Evolutionary conservation across 2,113 vertebrate genomes (phyloP).

Genomic region (Hippocampus zosterae): DNA sequence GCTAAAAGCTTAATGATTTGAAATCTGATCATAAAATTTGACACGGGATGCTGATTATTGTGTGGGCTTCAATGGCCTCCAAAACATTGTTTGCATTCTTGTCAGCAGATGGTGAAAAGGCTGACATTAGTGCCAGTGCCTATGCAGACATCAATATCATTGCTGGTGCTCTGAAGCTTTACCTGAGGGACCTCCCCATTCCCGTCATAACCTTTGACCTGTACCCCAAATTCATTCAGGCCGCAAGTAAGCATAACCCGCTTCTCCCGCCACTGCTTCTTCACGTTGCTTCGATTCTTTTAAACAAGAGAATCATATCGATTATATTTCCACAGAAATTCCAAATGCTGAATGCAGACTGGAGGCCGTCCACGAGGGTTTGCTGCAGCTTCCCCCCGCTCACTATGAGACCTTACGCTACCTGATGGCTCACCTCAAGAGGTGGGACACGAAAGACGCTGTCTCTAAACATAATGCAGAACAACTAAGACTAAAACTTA

Average conservation of each 20-base stretch:
- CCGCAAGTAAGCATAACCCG: conserved; percentile 82
- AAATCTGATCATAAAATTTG: too few species aligned
- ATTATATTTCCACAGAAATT: conserved; percentile 73
- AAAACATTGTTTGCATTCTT: conserved; percentile 5
- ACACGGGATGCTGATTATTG: too few species aligned
- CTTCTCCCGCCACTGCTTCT: background rate
- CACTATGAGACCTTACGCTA: conserved; percentile 94
- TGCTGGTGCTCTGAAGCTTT: conserved; percentile 92
- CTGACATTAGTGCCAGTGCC: conserved; percentile 85
- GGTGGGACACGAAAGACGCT: conserved; percentile 66
- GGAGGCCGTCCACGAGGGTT: conserved; percentile 87
- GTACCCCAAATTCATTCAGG: conserved; percentile 93
- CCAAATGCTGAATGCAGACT: conserved; percentile 84
- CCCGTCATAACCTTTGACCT: conserved; percentile 93
- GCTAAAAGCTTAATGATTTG: too few species aligned
- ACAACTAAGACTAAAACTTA: background rate
- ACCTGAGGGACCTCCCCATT: conserved; percentile 93
- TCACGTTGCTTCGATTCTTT: conserved; percentile 1
- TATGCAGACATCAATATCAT: conserved; percentile 97
- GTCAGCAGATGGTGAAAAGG: conserved; percentile 92
- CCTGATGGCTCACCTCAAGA: conserved; percentile 96
- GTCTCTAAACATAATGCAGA: background rate
- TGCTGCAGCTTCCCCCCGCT: conserved; percentile 90
- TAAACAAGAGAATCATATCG: conserved; percentile 1
- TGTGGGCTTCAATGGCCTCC: too few species aligned